These are phyloP conservation scores for Actenoides lindsayi DNA, from an alignment of 2,113 vertebrate genomes.

Conservation along the genomic window DNA sequence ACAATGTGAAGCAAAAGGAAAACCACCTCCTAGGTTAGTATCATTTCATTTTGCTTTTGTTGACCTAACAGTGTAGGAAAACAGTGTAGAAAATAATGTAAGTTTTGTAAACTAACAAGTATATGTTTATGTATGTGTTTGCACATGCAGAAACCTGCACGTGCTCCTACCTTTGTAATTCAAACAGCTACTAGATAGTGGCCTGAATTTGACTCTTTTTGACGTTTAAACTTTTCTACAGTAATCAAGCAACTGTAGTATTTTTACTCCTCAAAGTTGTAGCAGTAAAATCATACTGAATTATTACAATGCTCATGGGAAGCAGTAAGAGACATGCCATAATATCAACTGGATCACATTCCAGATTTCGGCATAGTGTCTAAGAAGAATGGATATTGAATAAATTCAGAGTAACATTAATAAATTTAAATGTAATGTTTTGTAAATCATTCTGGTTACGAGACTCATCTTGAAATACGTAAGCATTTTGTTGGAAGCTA, in stretches of 20 bases:
- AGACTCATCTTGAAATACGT: neutral
- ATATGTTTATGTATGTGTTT: neutral
- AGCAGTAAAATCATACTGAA: neutral
- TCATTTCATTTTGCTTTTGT: neutral
- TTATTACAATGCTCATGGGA: neutral
- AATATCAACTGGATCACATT: neutral
- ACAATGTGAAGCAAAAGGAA: slow-evolving; percentile 96
- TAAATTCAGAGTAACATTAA: neutral
- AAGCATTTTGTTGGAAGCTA: neutral
- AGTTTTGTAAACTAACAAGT: neutral
- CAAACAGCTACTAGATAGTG: neutral
- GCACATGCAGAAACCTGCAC: neutral
- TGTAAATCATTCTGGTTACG: neutral
- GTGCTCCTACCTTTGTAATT: neutral
- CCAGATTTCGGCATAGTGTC: neutral
- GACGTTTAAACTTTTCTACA: neutral
- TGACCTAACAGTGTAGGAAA: neutral
- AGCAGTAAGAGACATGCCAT: neutral
- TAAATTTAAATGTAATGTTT: neutral
- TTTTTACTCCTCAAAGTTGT: neutral
- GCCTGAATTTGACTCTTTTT: neutral
- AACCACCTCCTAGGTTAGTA: slow-evolving; percentile 91
- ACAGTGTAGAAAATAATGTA: neutral
- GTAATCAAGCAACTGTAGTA: neutral
- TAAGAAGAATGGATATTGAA: neutral